Evolutionary conservation across 2,888 invertebrate species (phyloP).

Genomic region (Junonia oenone): DNA sequence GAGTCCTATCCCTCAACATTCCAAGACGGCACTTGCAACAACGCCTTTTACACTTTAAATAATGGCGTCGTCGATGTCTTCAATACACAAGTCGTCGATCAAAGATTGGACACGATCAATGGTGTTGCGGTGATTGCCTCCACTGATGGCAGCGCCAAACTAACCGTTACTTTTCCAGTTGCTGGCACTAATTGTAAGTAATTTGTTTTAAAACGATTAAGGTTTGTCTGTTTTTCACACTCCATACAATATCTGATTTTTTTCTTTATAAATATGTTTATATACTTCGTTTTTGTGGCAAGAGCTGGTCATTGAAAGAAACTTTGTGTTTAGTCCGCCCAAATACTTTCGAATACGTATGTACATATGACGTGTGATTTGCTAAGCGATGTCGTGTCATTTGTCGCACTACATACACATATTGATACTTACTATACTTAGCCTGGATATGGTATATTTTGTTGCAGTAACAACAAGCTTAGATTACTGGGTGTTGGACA

Average conservation of each 20-base stretch:
- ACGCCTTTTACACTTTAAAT: slow-evolving; percentile 47
- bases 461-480: slow-evolving; percentile 39
- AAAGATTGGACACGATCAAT: slow-evolving; percentile 67
- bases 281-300: no score
- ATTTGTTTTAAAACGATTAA: slow-evolving; percentile 1
- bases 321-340: no score
- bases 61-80: slow-evolving; percentile 41
- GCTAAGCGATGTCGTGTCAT: no score
- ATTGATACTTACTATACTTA: no score
- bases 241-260: no score
- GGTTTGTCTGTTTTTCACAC: no score
- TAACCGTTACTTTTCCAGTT: slow-evolving; percentile 81
- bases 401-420: no score
- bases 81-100: slow-evolving; percentile 62
- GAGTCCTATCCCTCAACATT: slow-evolving; percentile 50
- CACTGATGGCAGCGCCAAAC: slow-evolving; percentile 74
- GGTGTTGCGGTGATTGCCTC: slow-evolving; percentile 64
- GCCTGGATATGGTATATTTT: slow-evolving; percentile 7
- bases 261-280: no score
- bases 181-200: slow-evolving; percentile 50
- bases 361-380: no score
- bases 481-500: slow-evolving; percentile 62
- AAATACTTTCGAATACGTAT: no score
- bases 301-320: no score
- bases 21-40: slow-evolving; percentile 52